These are phyloP conservation scores for Benthosema pterotum DNA, from an alignment of 2,797 vertebrate species.

Conservation along the genomic window DNA sequence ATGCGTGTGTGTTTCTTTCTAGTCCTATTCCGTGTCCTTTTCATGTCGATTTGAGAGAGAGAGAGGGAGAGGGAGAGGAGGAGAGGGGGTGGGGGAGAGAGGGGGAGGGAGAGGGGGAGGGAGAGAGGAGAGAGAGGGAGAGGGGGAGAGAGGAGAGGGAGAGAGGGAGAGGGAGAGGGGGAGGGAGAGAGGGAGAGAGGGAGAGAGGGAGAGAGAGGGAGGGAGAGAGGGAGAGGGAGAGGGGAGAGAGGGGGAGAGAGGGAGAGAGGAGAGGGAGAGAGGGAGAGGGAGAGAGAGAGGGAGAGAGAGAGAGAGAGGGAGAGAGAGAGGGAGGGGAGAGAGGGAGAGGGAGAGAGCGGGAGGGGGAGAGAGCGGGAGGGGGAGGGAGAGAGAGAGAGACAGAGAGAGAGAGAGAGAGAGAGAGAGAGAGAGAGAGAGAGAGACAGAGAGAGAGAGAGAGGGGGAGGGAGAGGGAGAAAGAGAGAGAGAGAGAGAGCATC, in stretches of 20 bases:
- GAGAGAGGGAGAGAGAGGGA: slow-evolving; percentile 71
- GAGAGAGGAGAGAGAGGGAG: slow-evolving; percentile 72
- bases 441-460: slow-evolving; percentile 26
- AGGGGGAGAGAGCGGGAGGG: slow-evolving; percentile 51
- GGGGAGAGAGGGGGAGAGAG: slow-evolving; percentile 66
- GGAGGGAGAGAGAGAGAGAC: no score
- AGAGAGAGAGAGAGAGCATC: slow-evolving; percentile 77
- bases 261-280: slow-evolving; percentile 36
- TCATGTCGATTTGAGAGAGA: slow-evolving; percentile 59
- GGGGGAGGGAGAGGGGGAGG: slow-evolving; percentile 71
- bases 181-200: slow-evolving; percentile 69
- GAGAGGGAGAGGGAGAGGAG: slow-evolving; percentile 31
- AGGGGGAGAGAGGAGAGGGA: slow-evolving; percentile 70
- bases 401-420: slow-evolving; percentile 51
- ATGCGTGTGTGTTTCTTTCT: slow-evolving; percentile 6
- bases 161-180: slow-evolving; percentile 70
- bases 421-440: slow-evolving; percentile 52
- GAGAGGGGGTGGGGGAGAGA: no score
- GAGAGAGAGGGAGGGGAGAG: slow-evolving; percentile 28
- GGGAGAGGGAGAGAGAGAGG: slow-evolving; percentile 60
- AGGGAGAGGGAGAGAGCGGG: slow-evolving; percentile 50
- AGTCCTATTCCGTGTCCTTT: slow-evolving; percentile 33
- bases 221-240: slow-evolving; percentile 70
- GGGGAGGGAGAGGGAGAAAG: slow-evolving; percentile 38
- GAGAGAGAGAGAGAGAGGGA: slow-evolving; percentile 39